These are phyloP conservation scores for Staurois parvus DNA, from an alignment of 2,797 vertebrate species.

Conservation along the genomic window DNA sequence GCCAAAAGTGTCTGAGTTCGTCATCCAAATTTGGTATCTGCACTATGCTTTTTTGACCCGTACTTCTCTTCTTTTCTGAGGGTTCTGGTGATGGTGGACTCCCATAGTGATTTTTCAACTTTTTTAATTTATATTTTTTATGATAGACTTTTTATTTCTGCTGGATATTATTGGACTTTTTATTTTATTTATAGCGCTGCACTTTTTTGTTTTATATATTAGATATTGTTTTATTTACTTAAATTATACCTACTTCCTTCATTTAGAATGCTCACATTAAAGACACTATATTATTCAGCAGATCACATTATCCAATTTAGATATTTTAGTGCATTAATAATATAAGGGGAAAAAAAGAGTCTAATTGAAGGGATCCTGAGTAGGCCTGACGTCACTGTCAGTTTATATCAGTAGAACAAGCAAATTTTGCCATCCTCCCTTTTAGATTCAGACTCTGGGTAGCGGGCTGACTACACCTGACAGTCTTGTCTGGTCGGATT, in stretches of 20 bases:
- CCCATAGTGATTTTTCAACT: no score
- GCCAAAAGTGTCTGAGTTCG: no score
- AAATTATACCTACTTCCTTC: neutral
- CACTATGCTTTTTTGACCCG: no score
- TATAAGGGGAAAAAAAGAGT: neutral
- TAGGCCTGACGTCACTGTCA: slow-evolving; percentile 51
- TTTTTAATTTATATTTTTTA: no score
- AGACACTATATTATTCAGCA: neutral
- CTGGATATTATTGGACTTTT: no score
- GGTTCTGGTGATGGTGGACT: no score
- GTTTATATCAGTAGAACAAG: slow-evolving; percentile 22
- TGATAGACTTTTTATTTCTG: no score
- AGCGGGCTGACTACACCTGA: slow-evolving; percentile 46
- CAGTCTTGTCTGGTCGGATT: slow-evolving; percentile 43
- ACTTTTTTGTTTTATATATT: no score
- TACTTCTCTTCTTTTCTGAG: no score
- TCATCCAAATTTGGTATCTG: no score
- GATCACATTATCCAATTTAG: neutral
- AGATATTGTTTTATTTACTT: no score
- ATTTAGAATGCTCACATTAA: neutral
- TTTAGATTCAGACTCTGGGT: neutral
- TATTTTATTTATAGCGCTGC: no score
- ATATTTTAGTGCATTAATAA: slow-evolving; percentile 35
- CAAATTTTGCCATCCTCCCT: slow-evolving; percentile 8
- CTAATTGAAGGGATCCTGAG: slow-evolving; percentile 13